A percentile compares a stretch with the other conserved stretches of the same genome.
phyloP scores from a whole-genome alignment of 2,888 invertebrate species.

The Diarsia rubi region DNA sequence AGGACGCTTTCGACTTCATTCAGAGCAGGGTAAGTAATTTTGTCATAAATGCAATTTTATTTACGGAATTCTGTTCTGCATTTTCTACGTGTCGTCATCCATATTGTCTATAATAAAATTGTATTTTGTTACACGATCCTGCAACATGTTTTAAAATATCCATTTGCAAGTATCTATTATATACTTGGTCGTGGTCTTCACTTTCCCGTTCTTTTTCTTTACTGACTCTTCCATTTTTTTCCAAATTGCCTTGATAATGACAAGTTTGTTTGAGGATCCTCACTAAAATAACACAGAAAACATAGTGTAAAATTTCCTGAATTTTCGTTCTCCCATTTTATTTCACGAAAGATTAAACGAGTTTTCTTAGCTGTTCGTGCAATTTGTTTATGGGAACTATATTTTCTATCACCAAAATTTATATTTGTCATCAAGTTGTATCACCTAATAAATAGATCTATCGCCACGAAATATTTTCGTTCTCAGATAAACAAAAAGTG shows the following conservation, averaged over 20 bases:
- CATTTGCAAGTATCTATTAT: neutral
- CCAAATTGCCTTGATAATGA: neutral
- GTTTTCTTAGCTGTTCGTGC: neutral
- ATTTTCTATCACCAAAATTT: too few relatives aligned
- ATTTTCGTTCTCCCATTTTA: neutral
- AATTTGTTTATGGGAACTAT: neutral
- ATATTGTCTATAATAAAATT: neutral
- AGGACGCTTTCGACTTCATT: slow-evolving; percentile 93
- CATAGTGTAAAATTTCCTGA: neutral
- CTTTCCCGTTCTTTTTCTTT: neutral
- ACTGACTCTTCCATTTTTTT: neutral
- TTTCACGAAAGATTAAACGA: neutral
- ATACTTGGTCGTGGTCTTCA: neutral
- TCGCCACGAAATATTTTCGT: too few relatives aligned
- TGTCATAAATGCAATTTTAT: neutral
- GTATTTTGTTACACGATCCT: neutral
- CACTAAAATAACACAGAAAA: neutral
- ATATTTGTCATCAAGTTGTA: too few relatives aligned
- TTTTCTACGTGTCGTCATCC: neutral
- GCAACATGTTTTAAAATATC: too few relatives aligned
- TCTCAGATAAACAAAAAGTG: too few relatives aligned
- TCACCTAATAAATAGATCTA: too few relatives aligned
- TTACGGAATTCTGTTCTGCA: neutral
- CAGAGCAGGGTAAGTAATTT: slow-evolving; percentile 93
- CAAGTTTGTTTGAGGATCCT: neutral